Evolutionary conservation across 2,888 invertebrate species (phyloP), one percentile per base, ranked within the genome.

Genomic region (Hyppa rectilinea): DNA sequence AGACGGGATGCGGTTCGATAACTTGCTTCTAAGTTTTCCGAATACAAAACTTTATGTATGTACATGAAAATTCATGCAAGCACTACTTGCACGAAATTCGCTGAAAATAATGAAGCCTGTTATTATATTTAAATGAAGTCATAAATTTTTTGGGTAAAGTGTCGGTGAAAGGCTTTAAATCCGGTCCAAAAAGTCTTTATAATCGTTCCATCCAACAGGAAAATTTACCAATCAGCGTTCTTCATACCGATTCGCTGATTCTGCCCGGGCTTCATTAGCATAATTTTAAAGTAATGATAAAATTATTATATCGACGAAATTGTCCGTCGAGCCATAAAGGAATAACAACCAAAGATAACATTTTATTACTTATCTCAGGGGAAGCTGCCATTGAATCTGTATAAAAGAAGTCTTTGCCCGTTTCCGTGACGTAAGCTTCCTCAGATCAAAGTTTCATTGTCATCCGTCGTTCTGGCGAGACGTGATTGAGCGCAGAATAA

Each of bases 251-350:
- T 61, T 73, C 78, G 61, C 67, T 78, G 80, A 78, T 71, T 83
- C 55, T 67, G 56, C 67, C 29, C 55, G 63, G 60, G 64, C 47
- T 74, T 80, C 74, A 83, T 82, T 83, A 78, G 60, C 83, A 83
- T 83, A 82, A 83, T 83, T 83, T 83, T 80, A 71, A 75, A 83
- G 71, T 78, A 82, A 70, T 71, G 82, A 71, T 75, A 84, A 78
- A 74, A 83, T 82, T 74, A 71, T 68, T 58, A 75, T 80, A 84
- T 75, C 65, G 69, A 71, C 45, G 63, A 73, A 82, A 84, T 82
- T 75, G 71, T 70, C 71, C 66, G 55, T 38, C 43, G 73, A 70
- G 43, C 55, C 67, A 59, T 80, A 71, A 82, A 78, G 65, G 73
- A 72, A 83, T 84, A 78, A 82, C 61, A 83, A 78, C 55, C 71